Conservation (phyloP, 2,113 vertebrate genomes). For the Thamnophis sirtalis region DNA sequence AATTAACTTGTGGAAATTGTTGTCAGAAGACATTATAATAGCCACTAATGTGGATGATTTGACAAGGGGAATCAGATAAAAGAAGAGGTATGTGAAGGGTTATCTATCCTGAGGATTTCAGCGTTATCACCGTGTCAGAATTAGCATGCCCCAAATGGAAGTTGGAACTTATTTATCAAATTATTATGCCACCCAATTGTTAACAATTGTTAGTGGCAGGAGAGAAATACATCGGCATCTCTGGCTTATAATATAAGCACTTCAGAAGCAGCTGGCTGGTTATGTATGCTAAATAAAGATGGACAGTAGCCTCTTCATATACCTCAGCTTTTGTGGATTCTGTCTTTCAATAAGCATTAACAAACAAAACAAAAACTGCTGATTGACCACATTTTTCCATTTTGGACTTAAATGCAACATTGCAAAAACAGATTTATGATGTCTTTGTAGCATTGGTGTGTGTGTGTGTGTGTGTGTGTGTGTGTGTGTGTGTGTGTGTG, state of each 20-base stretch:
- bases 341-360: neutral
- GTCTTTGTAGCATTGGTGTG: neutral
- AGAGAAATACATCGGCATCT: neutral
- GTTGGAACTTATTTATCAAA: neutral
- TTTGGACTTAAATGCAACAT: neutral
- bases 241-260: neutral
- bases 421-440: neutral
- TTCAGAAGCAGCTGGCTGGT: neutral
- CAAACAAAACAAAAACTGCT: neutral
- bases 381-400: neutral
- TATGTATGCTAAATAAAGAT: neutral
- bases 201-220: neutral
- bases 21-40: neutral
- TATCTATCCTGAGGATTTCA: neutral
- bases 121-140: neutral
- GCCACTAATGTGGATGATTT: neutral
- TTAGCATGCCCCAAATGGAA: neutral
- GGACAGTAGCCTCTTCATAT: neutral
- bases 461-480: neutral
- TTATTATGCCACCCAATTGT: neutral
- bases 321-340: neutral
- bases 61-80: neutral
- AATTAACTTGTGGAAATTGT: neutral
- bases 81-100: neutral
- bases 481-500: no score